These are phyloP conservation scores for Drosophila lacicola DNA, from an alignment of 2,888 invertebrate species.

Conservation along the genomic window DNA sequence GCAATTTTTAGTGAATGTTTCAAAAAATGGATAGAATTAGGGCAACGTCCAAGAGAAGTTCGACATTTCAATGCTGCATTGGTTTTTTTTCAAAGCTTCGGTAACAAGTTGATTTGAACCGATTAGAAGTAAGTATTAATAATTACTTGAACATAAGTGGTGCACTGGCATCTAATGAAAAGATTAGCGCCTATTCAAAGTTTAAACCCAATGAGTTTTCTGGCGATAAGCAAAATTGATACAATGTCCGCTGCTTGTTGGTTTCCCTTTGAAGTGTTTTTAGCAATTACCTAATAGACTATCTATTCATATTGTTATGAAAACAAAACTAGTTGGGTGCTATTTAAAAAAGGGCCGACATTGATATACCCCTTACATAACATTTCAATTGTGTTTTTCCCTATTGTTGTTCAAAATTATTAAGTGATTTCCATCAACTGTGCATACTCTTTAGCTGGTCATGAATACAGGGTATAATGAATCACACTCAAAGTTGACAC, in stretches of 20 bases:
- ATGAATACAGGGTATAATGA: constrained; percentile 15
- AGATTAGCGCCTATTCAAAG: constrained; percentile 32
- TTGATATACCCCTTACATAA: no score
- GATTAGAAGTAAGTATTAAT: no score
- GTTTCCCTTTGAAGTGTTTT: constrained; percentile 25
- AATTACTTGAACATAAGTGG: constrained; percentile 11
- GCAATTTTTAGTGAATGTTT: no score
- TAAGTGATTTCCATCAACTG: neutral
- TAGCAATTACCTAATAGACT: constrained; percentile 26
- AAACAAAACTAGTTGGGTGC: neutral
- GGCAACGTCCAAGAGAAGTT: no score
- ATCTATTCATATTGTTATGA: constrained; percentile 6
- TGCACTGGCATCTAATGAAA: constrained; percentile 12
- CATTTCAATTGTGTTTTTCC: no score
- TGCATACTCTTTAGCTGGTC: constrained; percentile 6
- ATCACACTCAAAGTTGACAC: constrained; percentile 34
- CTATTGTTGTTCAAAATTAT: no score
- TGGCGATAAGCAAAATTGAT: constrained; percentile 30
- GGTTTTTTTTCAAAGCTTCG: no score
- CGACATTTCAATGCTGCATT: no score
- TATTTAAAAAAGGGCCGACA: neutral
- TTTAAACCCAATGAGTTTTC: constrained; percentile 18
- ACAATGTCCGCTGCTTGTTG: neutral
- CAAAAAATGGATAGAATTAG: no score
- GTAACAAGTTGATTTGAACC: no score